phyloP scores from a whole-genome alignment of 2,888 invertebrate species.

The Leucoptera coffeella region DNA sequence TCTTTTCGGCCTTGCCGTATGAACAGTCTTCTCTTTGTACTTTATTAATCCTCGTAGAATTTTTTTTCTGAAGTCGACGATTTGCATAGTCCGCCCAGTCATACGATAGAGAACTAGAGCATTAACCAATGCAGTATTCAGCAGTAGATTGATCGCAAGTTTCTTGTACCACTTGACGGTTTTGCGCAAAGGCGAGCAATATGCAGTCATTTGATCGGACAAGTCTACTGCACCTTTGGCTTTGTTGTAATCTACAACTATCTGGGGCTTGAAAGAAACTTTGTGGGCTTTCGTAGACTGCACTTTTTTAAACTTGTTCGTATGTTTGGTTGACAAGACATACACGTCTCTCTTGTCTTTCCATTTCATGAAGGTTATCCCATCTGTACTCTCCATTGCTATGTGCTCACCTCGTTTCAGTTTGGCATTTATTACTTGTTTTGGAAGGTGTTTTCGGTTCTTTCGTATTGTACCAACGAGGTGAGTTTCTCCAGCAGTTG shows the following conservation, averaged over 20 bases:
- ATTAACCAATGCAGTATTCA: constrained; percentile 12
- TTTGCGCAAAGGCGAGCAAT: constrained; percentile 10
- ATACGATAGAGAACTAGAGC: constrained; percentile 10
- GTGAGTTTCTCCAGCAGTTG: too few species aligned
- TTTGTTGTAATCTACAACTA: constrained; percentile 11
- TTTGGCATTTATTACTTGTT: constrained; percentile 8
- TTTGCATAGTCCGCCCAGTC: constrained; percentile 6
- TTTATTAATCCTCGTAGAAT: too few species aligned
- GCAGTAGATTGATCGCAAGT: constrained; percentile 10
- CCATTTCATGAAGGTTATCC: constrained; percentile 9
- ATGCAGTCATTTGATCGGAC: constrained; percentile 11
- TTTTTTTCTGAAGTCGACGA: constrained; percentile 6
- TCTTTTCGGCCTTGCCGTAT: too few species aligned
- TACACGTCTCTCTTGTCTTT: constrained; percentile 10
- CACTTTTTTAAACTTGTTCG: too few species aligned
- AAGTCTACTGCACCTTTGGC: constrained; percentile 11
- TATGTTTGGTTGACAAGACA: constrained; percentile 10
- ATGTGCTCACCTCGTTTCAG: constrained; percentile 9
- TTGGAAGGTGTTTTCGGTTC: constrained; percentile 10
- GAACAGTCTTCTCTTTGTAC: too few species aligned
- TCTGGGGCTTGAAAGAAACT: constrained; percentile 8
- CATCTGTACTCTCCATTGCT: constrained; percentile 9
- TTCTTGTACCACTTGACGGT: constrained; percentile 12
- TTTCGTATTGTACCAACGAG: constrained; percentile 10
- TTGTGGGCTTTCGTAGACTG: constrained; percentile 3